Conservation (phyloP, 1,140 invertebrate species). For the Zaprionus camerounensis region DNA sequence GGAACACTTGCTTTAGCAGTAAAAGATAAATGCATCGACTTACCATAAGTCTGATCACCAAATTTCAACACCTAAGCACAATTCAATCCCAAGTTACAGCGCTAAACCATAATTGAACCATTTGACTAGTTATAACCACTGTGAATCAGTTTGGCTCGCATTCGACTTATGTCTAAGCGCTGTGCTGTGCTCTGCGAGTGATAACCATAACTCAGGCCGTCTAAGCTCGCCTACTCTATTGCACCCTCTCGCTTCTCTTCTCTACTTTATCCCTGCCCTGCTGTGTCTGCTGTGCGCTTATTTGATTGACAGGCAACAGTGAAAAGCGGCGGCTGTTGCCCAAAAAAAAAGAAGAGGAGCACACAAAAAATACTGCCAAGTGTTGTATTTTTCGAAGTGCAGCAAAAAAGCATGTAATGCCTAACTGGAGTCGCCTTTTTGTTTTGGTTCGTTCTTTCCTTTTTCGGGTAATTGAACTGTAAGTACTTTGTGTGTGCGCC, state of each 20-base stretch:
- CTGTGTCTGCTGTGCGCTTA: slow-evolving; percentile 38
- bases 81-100: not conserved
- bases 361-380: slow-evolving; percentile 60
- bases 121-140: slow-evolving; percentile 37
- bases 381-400: slow-evolving; percentile 65
- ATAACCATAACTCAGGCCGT: slow-evolving; percentile 46
- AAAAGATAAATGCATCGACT: not conserved
- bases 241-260: not conserved
- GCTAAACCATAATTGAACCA: not conserved
- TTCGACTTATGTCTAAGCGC: slow-evolving; percentile 22
- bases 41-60: not conserved
- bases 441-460: not conserved
- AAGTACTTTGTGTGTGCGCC: slow-evolving; percentile 59
- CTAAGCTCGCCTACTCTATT: not conserved
- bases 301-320: slow-evolving; percentile 75
- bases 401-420: slow-evolving; percentile 38
- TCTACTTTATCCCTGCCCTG: not conserved
- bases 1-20: not conserved
- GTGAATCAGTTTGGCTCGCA: slow-evolving; percentile 10
- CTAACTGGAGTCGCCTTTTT: not conserved
- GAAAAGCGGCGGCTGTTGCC: slow-evolving; percentile 53
- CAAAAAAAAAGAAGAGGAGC: slow-evolving; percentile 10
- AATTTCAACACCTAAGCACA: not conserved
- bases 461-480: slow-evolving; percentile 75
- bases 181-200: slow-evolving; percentile 5